Evolutionary conservation across 2,888 invertebrate species (phyloP), one percentile per base, ranked within the genome.

Genomic region (Autographa pulchrina): DNA sequence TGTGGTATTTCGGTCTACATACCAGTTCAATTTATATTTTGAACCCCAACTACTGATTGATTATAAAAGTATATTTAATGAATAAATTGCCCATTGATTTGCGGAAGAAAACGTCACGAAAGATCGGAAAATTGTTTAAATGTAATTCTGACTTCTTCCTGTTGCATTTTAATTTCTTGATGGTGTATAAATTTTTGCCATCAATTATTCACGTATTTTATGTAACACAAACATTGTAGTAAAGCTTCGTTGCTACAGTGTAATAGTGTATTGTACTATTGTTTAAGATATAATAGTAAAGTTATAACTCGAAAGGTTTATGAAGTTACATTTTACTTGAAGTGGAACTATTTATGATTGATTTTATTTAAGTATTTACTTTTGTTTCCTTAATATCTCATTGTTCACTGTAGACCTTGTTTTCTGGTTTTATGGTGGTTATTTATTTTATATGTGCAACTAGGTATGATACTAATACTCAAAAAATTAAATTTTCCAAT

Each of bases 321-420:
- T 59, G 59, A 59, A 32, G 31, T 31, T 6, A 31, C 32, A 8
- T 56, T 25, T 14, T 13, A 54, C 11, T 18, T 54, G 54, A 56
- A 56, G 54, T 56, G 54, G 54, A 56, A 56, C 54, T 25, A 56
- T 56, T 56, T 56, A 25, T 25, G 54, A 56, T 56, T 56, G 54
- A 56, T 25, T 56, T 25, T 56, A 14, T 56, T 20, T 54, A 9
- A 52, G n/a, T n/a, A n/a, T 52, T 54, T 25, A 25, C 54, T 56
- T 56, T 56, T 56, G 54, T 56, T 20, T 56, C 54, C 54, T 25
- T 56, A 56, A 56, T 56, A 25, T 56, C 25, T 25, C 20, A 56
- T 56, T 56, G 54, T 56, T 56, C 25, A 56, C 13, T 56, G n/a
- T 25, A 13, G 54, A 56, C 13, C 13, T 56, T 20, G 13, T 56